These are phyloP conservation scores for Smutsia gigantea DNA, from an alignment of 2,797 vertebrate genomes.

Conservation along the genomic window DNA sequence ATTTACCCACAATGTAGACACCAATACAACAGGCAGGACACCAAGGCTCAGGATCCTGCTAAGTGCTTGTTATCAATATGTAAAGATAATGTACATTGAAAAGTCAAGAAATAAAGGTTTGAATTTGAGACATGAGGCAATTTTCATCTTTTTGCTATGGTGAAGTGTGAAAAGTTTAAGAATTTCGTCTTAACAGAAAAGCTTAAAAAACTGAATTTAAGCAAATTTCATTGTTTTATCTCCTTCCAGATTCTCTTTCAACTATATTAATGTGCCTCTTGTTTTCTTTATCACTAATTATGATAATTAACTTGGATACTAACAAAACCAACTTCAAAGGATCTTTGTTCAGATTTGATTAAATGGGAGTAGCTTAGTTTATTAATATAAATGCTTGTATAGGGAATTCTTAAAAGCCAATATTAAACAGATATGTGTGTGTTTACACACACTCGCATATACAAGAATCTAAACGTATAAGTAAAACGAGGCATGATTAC, in stretches of 20 bases:
- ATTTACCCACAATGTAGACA: neutral
- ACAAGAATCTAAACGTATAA: neutral
- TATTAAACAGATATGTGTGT: neutral
- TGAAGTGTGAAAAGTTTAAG: neutral
- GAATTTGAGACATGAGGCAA: neutral
- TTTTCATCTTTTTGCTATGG: neutral
- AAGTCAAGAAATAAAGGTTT: neutral
- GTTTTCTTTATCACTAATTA: neutral
- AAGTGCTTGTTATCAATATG: neutral
- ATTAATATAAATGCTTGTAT: neutral
- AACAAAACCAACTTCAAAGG: neutral
- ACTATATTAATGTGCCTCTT: neutral
- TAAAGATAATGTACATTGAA: neutral
- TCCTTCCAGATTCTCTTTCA: neutral
- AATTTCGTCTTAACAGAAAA: neutral
- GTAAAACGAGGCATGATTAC: neutral
- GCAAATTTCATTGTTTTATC: neutral
- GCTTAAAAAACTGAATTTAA: neutral
- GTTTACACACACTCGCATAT: no score
- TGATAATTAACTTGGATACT: neutral
- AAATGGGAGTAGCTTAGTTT: neutral
- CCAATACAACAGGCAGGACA: neutral
- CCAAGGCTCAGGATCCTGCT: neutral
- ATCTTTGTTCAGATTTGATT: neutral
- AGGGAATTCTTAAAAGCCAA: neutral